These are phyloP conservation scores for Temnothorax longispinosus DNA, from an alignment of 1,140 invertebrate species.

Conservation along the genomic window DNA sequence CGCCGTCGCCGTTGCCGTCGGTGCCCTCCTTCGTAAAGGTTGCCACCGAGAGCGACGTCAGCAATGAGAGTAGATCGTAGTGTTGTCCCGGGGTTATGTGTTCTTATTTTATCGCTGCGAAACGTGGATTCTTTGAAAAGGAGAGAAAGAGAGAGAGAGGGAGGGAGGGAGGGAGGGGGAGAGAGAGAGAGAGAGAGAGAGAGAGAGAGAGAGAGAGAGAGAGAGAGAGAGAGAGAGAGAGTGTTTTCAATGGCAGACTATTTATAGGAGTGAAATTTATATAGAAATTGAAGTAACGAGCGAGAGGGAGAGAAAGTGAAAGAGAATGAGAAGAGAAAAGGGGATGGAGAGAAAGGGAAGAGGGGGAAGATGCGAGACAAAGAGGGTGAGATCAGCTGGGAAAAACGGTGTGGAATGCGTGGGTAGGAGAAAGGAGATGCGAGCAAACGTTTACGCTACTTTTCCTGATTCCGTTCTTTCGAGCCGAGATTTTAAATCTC, in stretches of 20 bases:
- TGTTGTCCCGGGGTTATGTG: constrained; percentile 26
- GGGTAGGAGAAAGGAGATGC: constrained; percentile 49
- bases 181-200: too few relatives aligned
- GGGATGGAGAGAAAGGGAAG: neutral
- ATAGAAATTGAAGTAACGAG: constrained; percentile 24
- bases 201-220: neutral
- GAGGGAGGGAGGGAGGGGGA: neutral
- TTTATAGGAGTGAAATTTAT: constrained; percentile 33
- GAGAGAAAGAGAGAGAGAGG: neutral
- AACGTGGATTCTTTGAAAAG: neutral
- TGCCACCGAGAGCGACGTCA: constrained; percentile 68
- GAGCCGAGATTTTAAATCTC: neutral
- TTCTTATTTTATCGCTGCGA: neutral
- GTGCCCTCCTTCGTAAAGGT: constrained; percentile 39
- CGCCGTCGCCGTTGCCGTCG: neutral
- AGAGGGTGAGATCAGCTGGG: constrained; percentile 34
- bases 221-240: too few relatives aligned
- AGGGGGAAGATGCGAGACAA: neutral
- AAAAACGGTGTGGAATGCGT: constrained; percentile 55
- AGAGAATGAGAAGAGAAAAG: neutral
- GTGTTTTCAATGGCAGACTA: constrained; percentile 5
- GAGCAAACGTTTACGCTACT: constrained; percentile 19
- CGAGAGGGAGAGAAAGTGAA: neutral
- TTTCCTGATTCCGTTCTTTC: neutral
- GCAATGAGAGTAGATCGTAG: constrained; percentile 60